Conservation (phyloP, 1,140 invertebrate species). For the Sycobia sp. region DNA sequence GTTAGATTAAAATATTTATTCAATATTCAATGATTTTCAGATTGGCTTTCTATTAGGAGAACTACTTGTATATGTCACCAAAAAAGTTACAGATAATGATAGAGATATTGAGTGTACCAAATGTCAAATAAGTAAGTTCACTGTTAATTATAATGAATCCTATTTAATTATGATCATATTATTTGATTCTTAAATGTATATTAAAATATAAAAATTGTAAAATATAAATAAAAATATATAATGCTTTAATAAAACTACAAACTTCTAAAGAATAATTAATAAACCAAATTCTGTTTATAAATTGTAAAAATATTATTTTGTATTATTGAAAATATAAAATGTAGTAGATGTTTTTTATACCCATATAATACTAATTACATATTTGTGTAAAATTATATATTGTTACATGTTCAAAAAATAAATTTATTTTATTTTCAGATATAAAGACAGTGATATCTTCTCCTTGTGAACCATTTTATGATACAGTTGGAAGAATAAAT, state of each 20-base stretch:
- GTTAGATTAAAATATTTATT: conserved; percentile 31
- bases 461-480: conserved; percentile 62
- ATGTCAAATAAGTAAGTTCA: conserved; percentile 64
- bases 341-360: no score
- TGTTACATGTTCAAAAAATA: not conserved
- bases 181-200: no score
- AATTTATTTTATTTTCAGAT: conserved; percentile 47
- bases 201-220: conserved; percentile 10
- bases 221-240: not conserved
- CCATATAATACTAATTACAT: no score
- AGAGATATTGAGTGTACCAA: conserved; percentile 65
- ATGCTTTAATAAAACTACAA: no score
- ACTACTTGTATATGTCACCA: conserved; percentile 65
- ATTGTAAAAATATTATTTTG: no score
- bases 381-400: not conserved
- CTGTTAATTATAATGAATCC: no score
- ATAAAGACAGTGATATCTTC: conserved; percentile 65
- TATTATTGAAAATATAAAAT: no score
- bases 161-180: no score
- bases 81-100: conserved; percentile 69
- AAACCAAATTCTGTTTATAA: no score
- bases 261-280: no score
- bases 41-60: conserved; percentile 71
- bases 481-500: conserved; percentile 63
- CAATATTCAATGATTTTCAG: no score